phyloP scores from a whole-genome alignment of 2,888 invertebrate species.

The Hyposoter didymator region DNA sequence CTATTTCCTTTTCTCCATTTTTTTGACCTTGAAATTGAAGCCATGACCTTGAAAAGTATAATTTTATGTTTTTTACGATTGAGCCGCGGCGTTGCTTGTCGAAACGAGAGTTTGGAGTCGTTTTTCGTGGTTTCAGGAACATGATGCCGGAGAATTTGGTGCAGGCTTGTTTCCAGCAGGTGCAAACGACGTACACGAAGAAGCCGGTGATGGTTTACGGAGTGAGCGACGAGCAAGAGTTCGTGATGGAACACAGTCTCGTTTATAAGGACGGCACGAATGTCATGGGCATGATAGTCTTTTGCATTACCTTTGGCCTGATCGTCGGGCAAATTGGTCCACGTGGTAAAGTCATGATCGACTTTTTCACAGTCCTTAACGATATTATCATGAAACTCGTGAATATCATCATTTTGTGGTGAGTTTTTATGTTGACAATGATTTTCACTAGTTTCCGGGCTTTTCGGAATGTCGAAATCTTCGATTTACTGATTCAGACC shows the following conservation, averaged over 20 bases:
- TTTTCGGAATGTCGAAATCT: not conserved
- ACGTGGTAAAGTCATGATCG: slow-evolving; percentile 86
- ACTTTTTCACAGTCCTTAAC: slow-evolving; percentile 87
- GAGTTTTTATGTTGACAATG: slow-evolving; percentile 71
- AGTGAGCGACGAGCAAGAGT: slow-evolving; percentile 75
- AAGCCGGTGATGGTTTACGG: slow-evolving; percentile 76
- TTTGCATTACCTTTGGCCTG: slow-evolving; percentile 87
- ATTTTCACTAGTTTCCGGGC: not conserved
- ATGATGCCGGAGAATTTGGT: slow-evolving; percentile 87
- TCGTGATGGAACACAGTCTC: slow-evolving; percentile 77
- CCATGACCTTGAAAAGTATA: not conserved
- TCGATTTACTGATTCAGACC: not conserved
- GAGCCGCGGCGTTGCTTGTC: no score
- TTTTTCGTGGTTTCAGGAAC: slow-evolving; percentile 83
- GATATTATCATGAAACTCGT: slow-evolving; percentile 88
- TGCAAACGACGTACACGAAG: slow-evolving; percentile 85
- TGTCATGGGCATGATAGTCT: slow-evolving; percentile 87
- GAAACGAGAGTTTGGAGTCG: no score
- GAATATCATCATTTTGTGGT: slow-evolving; percentile 87
- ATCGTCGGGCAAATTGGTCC: slow-evolving; percentile 86
- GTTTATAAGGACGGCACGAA: slow-evolving; percentile 87
- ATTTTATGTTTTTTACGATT: not conserved
- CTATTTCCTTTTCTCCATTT: not conserved
- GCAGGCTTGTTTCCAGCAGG: slow-evolving; percentile 87
- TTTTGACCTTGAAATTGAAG: not conserved